These are phyloP conservation scores for Drosophila persimilis DNA, from an alignment of 1,140 invertebrate genomes.

Conservation along the genomic window DNA sequence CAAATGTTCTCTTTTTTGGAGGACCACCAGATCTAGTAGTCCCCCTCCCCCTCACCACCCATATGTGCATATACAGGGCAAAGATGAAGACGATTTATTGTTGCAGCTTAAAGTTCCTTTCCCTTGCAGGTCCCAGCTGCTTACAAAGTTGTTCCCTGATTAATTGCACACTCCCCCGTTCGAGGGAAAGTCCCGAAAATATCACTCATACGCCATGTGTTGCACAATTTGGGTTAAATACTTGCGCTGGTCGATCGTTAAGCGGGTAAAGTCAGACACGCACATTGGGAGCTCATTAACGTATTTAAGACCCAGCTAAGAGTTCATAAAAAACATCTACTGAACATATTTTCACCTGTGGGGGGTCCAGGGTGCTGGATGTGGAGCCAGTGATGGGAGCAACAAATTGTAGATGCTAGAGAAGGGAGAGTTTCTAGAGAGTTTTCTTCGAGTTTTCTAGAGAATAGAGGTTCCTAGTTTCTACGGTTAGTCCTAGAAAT, in stretches of 20 bases:
- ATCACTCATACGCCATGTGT: slow-evolving; percentile 60
- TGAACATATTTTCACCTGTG: slow-evolving; percentile 29
- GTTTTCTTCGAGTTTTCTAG: no score
- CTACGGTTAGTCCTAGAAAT: no score
- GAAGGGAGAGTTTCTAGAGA: no score
- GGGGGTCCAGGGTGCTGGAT: slow-evolving; percentile 2
- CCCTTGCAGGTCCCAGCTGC: slow-evolving; percentile 35
- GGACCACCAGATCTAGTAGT: neutral
- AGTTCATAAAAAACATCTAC: slow-evolving; percentile 45
- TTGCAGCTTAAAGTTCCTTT: slow-evolving; percentile 60
- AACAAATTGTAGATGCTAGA: no score
- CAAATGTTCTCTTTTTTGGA: slow-evolving; percentile 53
- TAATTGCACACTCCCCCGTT: slow-evolving; percentile 39
- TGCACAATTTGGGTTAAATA: slow-evolving; percentile 39
- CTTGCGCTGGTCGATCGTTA: slow-evolving; percentile 30
- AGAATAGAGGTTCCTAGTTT: no score
- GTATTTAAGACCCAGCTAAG: slow-evolving; percentile 30
- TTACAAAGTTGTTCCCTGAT: slow-evolving; percentile 56
- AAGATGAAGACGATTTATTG: slow-evolving; percentile 60
- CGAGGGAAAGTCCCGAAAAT: slow-evolving; percentile 25
- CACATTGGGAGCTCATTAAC: slow-evolving; percentile 33
- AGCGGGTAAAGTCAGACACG: slow-evolving; percentile 17
- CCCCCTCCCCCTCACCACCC: neutral
- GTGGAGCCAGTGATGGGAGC: neutral
- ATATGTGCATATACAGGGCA: slow-evolving; percentile 18